phyloP scores from a whole-genome alignment of 2,113 vertebrate genomes.

The Neodon shergylaensis region DNA sequence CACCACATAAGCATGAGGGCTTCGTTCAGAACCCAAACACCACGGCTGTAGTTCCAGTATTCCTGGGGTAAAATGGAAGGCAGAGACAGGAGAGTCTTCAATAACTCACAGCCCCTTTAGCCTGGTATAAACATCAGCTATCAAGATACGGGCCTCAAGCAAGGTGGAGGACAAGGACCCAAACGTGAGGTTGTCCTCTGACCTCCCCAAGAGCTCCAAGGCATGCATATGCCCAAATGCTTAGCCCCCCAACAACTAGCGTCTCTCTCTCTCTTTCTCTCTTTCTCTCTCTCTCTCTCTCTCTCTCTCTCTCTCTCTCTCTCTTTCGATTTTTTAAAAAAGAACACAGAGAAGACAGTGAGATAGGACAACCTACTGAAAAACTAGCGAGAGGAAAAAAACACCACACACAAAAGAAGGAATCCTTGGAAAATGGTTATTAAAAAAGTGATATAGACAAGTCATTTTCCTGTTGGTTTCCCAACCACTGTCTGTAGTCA shows the following conservation, averaged over 20 bases:
- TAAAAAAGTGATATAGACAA: not conserved
- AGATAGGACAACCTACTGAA: not conserved
- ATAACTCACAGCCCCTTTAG: not conserved
- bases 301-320: too few relatives aligned
- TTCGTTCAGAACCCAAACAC: not conserved
- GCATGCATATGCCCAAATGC: not conserved
- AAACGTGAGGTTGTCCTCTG: too few relatives aligned
- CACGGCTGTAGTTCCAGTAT: not conserved
- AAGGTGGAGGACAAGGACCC: not conserved
- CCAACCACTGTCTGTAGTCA: not conserved
- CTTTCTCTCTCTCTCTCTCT: too few relatives aligned
- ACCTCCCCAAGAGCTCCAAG: not conserved
- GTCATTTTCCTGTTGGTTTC: not conserved
- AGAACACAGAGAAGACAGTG: not conserved
- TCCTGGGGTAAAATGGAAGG: too few relatives aligned
- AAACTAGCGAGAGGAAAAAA: not conserved
- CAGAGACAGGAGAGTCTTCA: not conserved
- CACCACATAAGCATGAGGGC: not conserved
- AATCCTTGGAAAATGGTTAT: not conserved
- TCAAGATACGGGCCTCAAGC: not conserved
- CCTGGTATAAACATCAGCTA: not conserved
- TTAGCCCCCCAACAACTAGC: not conserved
- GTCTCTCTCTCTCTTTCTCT: not conserved
- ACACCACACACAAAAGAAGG: not conserved
- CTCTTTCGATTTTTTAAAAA: not conserved